These are phyloP conservation scores for Gadus macrocephalus DNA, from an alignment of 2,113 vertebrate species.

Conservation along the genomic window DNA sequence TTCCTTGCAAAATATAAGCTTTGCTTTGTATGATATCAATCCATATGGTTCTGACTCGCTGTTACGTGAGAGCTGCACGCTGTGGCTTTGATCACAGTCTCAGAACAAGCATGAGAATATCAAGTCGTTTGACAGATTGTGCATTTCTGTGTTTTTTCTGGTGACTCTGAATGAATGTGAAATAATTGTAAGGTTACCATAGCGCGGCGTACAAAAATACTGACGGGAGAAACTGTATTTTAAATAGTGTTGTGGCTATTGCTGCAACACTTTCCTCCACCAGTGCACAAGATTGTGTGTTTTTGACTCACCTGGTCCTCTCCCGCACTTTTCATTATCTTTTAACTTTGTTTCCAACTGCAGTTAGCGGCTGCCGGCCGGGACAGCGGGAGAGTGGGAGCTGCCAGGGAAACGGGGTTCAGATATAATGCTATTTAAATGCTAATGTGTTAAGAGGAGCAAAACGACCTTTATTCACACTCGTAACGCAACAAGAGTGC, in stretches of 20 bases:
- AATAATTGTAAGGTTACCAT: no score
- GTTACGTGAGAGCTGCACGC: no score
- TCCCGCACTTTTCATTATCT: constrained; percentile 53
- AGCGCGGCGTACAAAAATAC: no score
- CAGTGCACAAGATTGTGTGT: constrained; percentile 53
- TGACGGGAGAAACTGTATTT: not conserved
- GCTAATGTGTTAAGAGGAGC: constrained; percentile 69
- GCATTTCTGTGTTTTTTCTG: no score
- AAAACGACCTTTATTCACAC: constrained; percentile 63
- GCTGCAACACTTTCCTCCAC: constrained; percentile 24
- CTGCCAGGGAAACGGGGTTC: constrained; percentile 58
- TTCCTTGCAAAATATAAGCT: no score
- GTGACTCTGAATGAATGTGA: no score
- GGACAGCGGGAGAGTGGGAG: constrained; percentile 45
- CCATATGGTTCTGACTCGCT: no score
- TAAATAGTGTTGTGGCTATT: constrained; percentile 12
- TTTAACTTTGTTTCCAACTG: constrained; percentile 66
- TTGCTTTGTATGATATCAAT: no score
- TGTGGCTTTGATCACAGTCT: no score
- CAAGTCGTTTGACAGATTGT: no score
- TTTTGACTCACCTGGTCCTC: constrained; percentile 40
- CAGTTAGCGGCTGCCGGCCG: constrained; percentile 31
- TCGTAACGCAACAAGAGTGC: constrained; percentile 20
- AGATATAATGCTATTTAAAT: constrained; percentile 73
- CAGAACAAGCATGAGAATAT: no score